A percentile compares a stretch with the other conserved stretches of the same genome.
Conservation (phyloP, 1,140 invertebrate species). For the Ylistrum balloti region DNA sequence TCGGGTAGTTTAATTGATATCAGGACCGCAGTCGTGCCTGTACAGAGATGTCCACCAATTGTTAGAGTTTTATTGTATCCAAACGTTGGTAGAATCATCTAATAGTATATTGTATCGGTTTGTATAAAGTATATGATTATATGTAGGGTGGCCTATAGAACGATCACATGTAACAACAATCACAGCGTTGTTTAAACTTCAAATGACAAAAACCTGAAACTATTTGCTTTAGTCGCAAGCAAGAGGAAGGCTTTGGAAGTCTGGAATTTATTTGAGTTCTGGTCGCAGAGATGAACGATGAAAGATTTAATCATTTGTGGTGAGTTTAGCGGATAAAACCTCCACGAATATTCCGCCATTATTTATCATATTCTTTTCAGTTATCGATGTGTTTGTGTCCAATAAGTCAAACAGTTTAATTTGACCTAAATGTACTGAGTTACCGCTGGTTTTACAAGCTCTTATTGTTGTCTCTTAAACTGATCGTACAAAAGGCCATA, state of each 20-base stretch:
- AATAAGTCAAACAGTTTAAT: too few species aligned
- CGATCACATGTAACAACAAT: background rate
- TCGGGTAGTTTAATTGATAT: background rate
- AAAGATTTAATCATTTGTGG: background rate
- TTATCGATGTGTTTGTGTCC: too few species aligned
- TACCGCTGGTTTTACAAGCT: too few species aligned
- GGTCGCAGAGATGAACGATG: background rate
- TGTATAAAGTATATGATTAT: slow-evolving; percentile 9
- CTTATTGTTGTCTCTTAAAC: too few species aligned
- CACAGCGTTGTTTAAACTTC: background rate
- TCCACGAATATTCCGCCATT: too few species aligned
- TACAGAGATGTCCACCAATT: background rate
- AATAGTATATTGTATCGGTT: background rate
- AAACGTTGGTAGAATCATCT: background rate
- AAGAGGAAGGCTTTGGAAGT: background rate
- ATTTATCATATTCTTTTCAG: too few species aligned
- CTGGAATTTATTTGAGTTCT: too few species aligned
- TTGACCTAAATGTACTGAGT: too few species aligned
- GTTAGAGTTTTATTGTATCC: background rate
- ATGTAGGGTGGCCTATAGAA: background rate
- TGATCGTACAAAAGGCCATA: too few species aligned
- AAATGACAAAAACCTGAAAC: background rate
- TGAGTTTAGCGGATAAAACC: too few species aligned
- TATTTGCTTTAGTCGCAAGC: background rate
- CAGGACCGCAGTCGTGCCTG: background rate